phyloP scores from a whole-genome alignment of 2,113 vertebrate genomes.

The Pelmatolapia mariae region DNA sequence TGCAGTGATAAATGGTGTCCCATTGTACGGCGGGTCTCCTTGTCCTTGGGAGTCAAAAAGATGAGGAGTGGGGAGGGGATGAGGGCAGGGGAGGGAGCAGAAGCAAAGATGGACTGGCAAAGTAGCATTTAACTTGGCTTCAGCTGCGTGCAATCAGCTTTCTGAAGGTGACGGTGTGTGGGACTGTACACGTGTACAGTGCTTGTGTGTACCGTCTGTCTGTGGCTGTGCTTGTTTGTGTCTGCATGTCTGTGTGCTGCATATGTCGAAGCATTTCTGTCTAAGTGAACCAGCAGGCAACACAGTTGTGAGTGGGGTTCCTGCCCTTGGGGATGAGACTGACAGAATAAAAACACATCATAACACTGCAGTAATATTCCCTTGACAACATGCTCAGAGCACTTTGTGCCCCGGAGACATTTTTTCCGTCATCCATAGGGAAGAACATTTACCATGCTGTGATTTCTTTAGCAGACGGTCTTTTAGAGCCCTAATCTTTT shows the following conservation, averaged over 20 bases:
- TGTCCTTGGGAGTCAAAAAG: slow-evolving; percentile 69
- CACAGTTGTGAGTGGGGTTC: slow-evolving; percentile 32
- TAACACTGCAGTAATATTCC: slow-evolving; percentile 54
- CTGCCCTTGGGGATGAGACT: slow-evolving; percentile 51
- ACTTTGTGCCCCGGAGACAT: slow-evolving; percentile 47
- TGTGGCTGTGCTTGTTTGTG: not conserved
- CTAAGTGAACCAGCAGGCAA: slow-evolving; percentile 52
- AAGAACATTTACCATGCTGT: slow-evolving; percentile 29
- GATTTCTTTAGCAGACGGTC: slow-evolving; percentile 17
- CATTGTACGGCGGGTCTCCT: slow-evolving; percentile 57
- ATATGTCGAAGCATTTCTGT: slow-evolving; percentile 34
- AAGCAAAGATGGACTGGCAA: slow-evolving; percentile 34
- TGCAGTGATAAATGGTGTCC: slow-evolving; percentile 69
- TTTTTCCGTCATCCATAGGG: slow-evolving; percentile 9
- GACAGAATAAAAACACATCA: slow-evolving; percentile 66
- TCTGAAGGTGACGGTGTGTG: slow-evolving; percentile 40
- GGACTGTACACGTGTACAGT: not conserved
- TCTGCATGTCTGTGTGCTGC: not conserved
- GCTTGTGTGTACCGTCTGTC: not conserved
- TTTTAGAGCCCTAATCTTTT: not conserved
- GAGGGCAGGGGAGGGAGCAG: not conserved
- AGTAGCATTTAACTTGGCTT: slow-evolving; percentile 56
- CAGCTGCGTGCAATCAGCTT: slow-evolving; percentile 30
- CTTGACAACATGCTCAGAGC: slow-evolving; percentile 47
- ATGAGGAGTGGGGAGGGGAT: slow-evolving; percentile 30